A percentile compares a stretch with the other conserved stretches of the same genome.
phyloP scores from a whole-genome alignment of 2,888 invertebrate species.

The Junonia oenone region DNA sequence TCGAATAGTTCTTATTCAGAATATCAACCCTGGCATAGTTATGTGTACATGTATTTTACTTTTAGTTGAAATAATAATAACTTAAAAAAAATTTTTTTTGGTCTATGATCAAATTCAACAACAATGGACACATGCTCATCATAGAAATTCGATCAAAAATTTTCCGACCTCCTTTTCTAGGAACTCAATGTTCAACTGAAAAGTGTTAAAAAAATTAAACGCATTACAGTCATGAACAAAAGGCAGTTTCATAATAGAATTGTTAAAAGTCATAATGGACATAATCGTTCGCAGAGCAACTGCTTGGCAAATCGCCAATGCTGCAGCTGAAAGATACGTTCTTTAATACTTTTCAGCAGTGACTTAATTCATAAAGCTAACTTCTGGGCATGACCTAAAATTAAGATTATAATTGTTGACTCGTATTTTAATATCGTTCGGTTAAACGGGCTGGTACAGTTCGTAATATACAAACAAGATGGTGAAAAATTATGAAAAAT shows the following conservation, averaged over 20 bases:
- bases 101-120: too few species aligned
- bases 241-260: constrained; percentile 30
- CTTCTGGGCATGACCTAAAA: constrained; percentile 12
- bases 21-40: too few species aligned
- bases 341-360: constrained; percentile 44
- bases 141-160: not conserved
- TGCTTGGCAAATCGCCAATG: constrained; percentile 48
- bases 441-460: not conserved
- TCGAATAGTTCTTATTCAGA: too few species aligned
- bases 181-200: not conserved
- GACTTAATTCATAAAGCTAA: constrained; percentile 32
- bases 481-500: not conserved
- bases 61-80: too few species aligned
- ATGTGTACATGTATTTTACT: too few species aligned
- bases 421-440: not conserved
- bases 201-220: constrained; percentile 8
- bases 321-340: constrained; percentile 47
- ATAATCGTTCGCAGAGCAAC: constrained; percentile 44
- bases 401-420: not conserved
- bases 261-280: constrained; percentile 45
- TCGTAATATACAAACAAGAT: not conserved
- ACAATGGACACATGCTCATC: too few species aligned
- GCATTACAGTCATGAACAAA: constrained; percentile 19
- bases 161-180: not conserved
- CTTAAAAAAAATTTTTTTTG: too few species aligned